A percentile compares a stretch with the other conserved stretches of the same genome.
Conservation (phyloP, 2,888 invertebrate species). For the Julus scanicus region DNA sequence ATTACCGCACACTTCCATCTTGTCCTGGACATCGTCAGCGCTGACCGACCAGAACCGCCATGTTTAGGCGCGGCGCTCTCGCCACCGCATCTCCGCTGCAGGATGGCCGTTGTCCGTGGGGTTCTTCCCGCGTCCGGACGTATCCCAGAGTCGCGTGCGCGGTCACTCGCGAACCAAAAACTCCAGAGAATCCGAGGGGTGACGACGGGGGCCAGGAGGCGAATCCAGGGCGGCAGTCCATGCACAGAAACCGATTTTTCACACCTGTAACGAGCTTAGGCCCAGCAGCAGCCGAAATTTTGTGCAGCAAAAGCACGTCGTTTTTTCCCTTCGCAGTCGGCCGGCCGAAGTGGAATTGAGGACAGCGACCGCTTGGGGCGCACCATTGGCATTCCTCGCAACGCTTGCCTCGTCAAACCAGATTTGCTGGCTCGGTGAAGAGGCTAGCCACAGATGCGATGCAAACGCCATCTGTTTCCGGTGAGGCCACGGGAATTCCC, state of each 20-base stretch:
- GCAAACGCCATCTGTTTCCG: neutral
- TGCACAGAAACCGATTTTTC: too few species aligned
- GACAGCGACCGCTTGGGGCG: neutral
- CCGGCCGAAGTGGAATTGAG: neutral
- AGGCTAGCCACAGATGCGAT: neutral
- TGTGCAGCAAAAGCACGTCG: neutral
- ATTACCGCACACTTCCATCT: constrained; percentile 20
- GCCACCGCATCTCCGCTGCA: too few species aligned
- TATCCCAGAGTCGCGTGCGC: too few species aligned
- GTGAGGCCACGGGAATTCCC: neutral
- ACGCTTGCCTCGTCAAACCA: neutral
- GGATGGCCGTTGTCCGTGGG: too few species aligned
- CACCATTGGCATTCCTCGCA: constrained; percentile 24
- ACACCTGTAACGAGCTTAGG: too few species aligned
- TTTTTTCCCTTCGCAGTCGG: neutral
- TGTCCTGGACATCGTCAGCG: constrained; percentile 13
- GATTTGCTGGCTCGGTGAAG: neutral
- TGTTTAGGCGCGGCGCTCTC: neutral
- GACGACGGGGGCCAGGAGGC: too few species aligned
- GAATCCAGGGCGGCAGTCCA: neutral
- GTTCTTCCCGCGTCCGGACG: too few species aligned
- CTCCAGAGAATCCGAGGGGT: neutral
- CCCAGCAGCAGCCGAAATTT: neutral
- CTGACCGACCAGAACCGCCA: neutral
- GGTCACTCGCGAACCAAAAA: neutral